Evolutionary conservation across 2,888 invertebrate species (phyloP), one percentile per base, ranked within the genome.

Genomic region (Lottia gigantea): DNA sequence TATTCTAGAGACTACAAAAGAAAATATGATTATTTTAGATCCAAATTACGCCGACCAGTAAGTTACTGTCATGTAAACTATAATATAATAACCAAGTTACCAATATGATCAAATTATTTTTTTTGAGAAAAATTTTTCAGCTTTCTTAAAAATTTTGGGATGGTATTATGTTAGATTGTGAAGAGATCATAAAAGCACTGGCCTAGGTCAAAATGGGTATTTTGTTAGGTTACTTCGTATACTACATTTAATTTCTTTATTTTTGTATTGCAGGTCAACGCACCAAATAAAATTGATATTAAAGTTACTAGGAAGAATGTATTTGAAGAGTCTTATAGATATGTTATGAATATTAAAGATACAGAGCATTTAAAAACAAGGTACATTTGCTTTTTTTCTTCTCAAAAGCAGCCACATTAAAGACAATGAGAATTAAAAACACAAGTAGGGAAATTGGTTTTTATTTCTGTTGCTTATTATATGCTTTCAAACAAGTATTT

Each of bases 1-100:
- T 99, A 99, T 91, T 98, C 98, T 65, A 92, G 98, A 86, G 98
- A 98, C 91, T 99, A 98, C 90, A 98, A 98, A 90, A 92, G 97
- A 85, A 99, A 99, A 90, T 98, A 98, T 90, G 98, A 98, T 90
- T 98, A 97, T 90, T 94, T 99, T 90, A 96, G 98, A 90, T 94
- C 94, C 76, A 97, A 97, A 88, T 92, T 99, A 79, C 94, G 96
- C 87, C 97, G 97, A 90, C 97, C 98, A 45, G 87, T 86, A 83
- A 85, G 85, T 82, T 45, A 47, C 40, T 40, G 40, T 40, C 40
- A 40, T 40, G 11, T 40, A 40, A 4, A 4, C 40, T 40, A 8
- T 8, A 40, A 40, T 40, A 40, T 40, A 11, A 40, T 40, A 31
- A 2, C 6, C 31, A 31, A n/a, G n/a, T n/a, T n/a, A n/a, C n/a